These are phyloP conservation scores for Cordilura impudica DNA, from an alignment of 2,888 invertebrate species.

Conservation along the genomic window DNA sequence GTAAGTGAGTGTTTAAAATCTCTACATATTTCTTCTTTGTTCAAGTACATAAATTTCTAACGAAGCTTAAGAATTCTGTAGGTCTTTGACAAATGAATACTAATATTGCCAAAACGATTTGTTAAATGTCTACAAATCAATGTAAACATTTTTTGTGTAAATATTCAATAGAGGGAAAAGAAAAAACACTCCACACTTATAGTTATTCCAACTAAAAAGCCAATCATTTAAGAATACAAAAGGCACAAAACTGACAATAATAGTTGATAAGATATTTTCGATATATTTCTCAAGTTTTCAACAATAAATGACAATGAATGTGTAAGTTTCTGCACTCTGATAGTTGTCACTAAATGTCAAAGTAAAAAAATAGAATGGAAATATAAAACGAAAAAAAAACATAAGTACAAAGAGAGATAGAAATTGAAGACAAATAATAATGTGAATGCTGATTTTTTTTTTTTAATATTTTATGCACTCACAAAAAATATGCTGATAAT, in stretches of 20 bases:
- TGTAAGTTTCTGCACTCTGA: constrained; percentile 59
- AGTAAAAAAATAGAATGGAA: constrained; percentile 27
- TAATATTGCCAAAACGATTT: constrained; percentile 27
- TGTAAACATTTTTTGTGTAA: constrained; percentile 38
- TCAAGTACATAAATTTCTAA: background rate
- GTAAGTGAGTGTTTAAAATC: no score
- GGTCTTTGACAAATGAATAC: constrained; percentile 30
- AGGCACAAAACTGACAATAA: background rate
- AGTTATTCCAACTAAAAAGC: constrained; percentile 40
- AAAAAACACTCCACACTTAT: constrained; percentile 6
- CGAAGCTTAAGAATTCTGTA: constrained; percentile 12
- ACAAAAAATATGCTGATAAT: no score
- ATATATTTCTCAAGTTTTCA: background rate
- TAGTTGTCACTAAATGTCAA: constrained; percentile 60
- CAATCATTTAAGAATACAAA: constrained; percentile 43
- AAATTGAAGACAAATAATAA: constrained; percentile 51
- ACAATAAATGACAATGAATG: constrained; percentile 59
- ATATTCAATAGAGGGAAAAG: constrained; percentile 1
- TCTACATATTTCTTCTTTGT: constrained; percentile 28
- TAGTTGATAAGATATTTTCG: constrained; percentile 1
- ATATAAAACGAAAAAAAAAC: background rate
- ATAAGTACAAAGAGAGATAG: constrained; percentile 26
- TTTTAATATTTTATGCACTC: background rate
- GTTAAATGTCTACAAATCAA: constrained; percentile 51
- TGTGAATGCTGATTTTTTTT: background rate